Base-by-base conservation (phyloP, 2,888 invertebrate species). In the Dinocampus coccinellae region DNA sequence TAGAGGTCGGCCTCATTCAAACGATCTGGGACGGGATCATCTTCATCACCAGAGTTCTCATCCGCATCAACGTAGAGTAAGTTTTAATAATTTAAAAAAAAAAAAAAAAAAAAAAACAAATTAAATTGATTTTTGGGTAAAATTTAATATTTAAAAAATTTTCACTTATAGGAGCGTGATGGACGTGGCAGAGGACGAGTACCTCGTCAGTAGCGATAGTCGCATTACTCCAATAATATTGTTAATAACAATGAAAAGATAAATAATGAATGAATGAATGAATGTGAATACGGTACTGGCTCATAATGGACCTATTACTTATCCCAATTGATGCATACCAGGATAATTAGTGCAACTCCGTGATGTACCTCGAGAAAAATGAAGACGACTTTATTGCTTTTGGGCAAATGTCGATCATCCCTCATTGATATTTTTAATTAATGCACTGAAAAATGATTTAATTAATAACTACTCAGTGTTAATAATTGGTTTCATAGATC, bases 141-240 rank as follows among this genome's bases (percentile, higher is more conserved):
- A 29, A 29, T 7, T 4, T 29, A 29, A 29, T 29, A 16, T n/a
- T 29, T 33, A 47, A n/a, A 52, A 20, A 33, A 22, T 16, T 34
- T 24, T 16, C 6, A n/a, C n/a, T 73, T 78, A 66, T 72, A 84
- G 84, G 87, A 87, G 36, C 82, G 84, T 63, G 84, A 86, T 73
- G 84, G 83, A 74, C 84, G 87, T 47, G 83, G 86, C 73, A 82
- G 84, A 79, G 85, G 87, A 72, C 84, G 88, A 74, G 85, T 84
- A 26, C 78, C 84, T 62, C 87, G 87, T 75, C 87, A 87, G 85
- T 87, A 87, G 86, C 87, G 79, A 75, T 77, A 79, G 79, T 73
- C 77, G 57, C 39, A 47, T 29, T 47, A 22, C 39, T 63, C 47
- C 47, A 24, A 71, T 42, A 9, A 72, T 70, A 75, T 36, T 76